Percentiles rank a stretch among this genome's conserved stretches.
These are phyloP conservation scores for Nettapus auritus DNA, from an alignment of 2,113 vertebrate genomes.

Conservation along the genomic window DNA sequence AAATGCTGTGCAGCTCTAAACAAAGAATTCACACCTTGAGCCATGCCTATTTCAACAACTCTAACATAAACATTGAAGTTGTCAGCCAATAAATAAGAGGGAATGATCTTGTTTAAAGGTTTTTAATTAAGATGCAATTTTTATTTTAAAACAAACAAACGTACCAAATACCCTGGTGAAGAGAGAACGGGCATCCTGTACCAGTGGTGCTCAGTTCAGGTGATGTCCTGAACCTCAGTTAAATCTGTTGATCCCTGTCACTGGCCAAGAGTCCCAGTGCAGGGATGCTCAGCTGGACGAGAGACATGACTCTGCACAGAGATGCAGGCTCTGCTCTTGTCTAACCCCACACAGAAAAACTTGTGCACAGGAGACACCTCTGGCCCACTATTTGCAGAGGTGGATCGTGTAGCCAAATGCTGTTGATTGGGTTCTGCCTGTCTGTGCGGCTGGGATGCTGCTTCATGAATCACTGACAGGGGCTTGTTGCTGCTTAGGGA, in stretches of 20 bases:
- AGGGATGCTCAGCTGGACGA: accelerated
- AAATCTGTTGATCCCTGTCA: neutral
- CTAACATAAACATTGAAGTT: neutral
- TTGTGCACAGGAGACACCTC: neutral
- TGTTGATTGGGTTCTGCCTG: neutral
- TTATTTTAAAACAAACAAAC: neutral
- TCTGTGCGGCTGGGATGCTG: neutral
- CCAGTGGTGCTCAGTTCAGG: neutral
- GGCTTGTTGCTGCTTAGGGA: neutral
- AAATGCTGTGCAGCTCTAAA: neutral
- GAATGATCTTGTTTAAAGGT: neutral
- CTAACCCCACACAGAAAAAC: accelerated
- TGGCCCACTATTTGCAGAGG: neutral
- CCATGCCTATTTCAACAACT: neutral
- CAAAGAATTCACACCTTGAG: neutral
- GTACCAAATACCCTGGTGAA: accelerated
- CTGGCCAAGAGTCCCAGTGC: neutral
- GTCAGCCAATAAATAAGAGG: neutral
- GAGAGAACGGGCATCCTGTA: neutral
- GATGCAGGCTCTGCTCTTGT: neutral
- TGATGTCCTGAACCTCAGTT: too few species aligned
- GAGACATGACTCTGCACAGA: neutral
- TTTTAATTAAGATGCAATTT: neutral
- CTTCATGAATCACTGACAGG: neutral
- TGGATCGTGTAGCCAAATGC: neutral